A percentile compares a stretch with the other conserved stretches of the same genome.
Conservation (phyloP, 35 echinoderm and acorn worm species). For the Apostichopus californicus region DNA sequence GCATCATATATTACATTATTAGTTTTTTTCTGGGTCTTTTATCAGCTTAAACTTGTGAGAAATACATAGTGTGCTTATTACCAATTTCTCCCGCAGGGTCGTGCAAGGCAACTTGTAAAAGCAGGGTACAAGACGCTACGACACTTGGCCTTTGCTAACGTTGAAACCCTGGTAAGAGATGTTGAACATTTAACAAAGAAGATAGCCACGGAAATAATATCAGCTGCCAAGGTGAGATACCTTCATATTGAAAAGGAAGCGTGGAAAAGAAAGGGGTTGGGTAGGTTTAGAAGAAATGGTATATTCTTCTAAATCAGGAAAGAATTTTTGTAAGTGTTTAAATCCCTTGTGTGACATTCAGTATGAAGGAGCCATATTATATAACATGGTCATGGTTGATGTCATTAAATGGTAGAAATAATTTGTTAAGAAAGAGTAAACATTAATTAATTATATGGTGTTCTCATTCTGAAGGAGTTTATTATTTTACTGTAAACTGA, state of each 20-base stretch:
- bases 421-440: no score
- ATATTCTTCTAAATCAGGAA: not conserved
- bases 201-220: conserved; percentile 82
- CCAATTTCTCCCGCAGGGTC: conserved; percentile 56
- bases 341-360: no score
- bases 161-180: conserved; percentile 45
- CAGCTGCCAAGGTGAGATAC: conserved; percentile 82
- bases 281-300: not conserved
- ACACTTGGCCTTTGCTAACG: conserved; percentile 80
- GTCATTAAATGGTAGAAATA: no score
- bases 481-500: no score
- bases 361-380: no score
- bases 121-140: conserved; percentile 86
- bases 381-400: no score
- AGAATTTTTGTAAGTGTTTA: not conserved
- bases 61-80: no score
- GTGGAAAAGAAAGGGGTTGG: not conserved
- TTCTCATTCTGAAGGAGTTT: no score
- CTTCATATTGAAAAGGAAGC: not conserved
- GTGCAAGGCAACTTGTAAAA: conserved; percentile 79
- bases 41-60: no score
- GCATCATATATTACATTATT: no score
- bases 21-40: no score
- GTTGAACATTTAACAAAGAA: conserved; percentile 78
- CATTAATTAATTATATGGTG: no score